These are phyloP conservation scores for Aldabrachelys gigantea DNA, from an alignment of 2,113 vertebrate species.

Conservation along the genomic window DNA sequence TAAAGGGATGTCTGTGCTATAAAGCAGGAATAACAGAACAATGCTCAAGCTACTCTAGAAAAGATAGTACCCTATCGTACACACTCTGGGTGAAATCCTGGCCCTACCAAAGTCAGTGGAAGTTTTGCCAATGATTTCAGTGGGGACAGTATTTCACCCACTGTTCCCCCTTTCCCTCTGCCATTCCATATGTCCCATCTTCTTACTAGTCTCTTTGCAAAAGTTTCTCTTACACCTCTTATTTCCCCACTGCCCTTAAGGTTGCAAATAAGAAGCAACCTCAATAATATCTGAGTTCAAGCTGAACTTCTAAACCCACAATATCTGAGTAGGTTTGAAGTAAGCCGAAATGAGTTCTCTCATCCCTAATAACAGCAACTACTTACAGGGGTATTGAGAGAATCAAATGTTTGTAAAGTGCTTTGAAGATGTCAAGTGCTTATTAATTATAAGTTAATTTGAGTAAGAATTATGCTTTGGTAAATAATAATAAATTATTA, in stretches of 20 bases:
- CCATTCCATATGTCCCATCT: accelerated
- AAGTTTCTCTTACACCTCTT: neutral
- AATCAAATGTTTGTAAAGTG: slow-evolving; percentile 47
- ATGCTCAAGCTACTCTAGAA: neutral
- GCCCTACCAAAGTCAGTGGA: neutral
- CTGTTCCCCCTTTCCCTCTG: neutral
- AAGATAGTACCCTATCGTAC: neutral
- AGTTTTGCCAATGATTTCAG: neutral
- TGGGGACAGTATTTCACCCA: accelerated
- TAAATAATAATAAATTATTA: slow-evolving; percentile 70
- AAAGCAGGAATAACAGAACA: neutral
- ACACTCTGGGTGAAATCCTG: neutral
- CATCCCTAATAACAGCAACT: slow-evolving; percentile 54
- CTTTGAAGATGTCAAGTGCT: slow-evolving; percentile 65
- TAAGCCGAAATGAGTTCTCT: slow-evolving; percentile 63
- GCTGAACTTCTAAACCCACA: neutral
- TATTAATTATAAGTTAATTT: slow-evolving; percentile 73
- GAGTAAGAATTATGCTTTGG: slow-evolving; percentile 56
- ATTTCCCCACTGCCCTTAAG: neutral
- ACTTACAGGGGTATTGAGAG: slow-evolving; percentile 10
- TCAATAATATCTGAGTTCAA: neutral
- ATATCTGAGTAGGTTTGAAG: slow-evolving; percentile 43
- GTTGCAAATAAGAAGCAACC: neutral
- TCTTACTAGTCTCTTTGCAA: neutral
- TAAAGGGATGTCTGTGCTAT: neutral